Evolutionary conservation across 2,888 invertebrate species (phyloP), one percentile per base, ranked within the genome.

Genomic region (Clanis bilineata): DNA sequence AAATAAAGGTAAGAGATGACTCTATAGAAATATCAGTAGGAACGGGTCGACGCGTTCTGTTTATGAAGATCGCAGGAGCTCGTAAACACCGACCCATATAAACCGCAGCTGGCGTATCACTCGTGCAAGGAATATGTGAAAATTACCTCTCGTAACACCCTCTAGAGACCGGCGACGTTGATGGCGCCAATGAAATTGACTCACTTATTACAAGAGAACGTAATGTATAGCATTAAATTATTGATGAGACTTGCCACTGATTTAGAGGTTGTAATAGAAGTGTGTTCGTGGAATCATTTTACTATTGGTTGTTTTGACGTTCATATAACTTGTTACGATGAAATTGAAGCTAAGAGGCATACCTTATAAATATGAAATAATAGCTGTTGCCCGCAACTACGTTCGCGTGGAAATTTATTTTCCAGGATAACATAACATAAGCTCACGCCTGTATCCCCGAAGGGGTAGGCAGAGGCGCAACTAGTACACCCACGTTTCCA

Each of bases 1-100:
- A 57, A 41, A 51, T 51, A 32, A 43, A 57, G 18, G 18, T 41
- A 28, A 43, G 25, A 28, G 41, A 57, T 57, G 43, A 41, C 56
- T 57, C n/a, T 57, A 57, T 43, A 41, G 39, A 43, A 43, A 57
- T 12, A 23, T 15, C 41, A 18, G 18, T 25, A 41, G 4, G 28
- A 41, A 21, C 18, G 25, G 41, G 39, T 22, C 56, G 25, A 25
- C 39, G 5, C n/a, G 28, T 51, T 28, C 68, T 74, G 74, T 77
- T 80, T 80, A 80, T 76, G 76, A 79, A 79, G 72, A 77, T 73
- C 70, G 68, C 73, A 68, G 62, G 38, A 61, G 65, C 63, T 77
- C 82, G 73, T 83, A 81, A 82, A 82, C 70, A 66, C 73, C 66
- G 68, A 63, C 61, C 70, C 67, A 65, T 70, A 72, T 83, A 80